phyloP scores from a whole-genome alignment of 2,888 invertebrate species.

The Spisula solida region DNA sequence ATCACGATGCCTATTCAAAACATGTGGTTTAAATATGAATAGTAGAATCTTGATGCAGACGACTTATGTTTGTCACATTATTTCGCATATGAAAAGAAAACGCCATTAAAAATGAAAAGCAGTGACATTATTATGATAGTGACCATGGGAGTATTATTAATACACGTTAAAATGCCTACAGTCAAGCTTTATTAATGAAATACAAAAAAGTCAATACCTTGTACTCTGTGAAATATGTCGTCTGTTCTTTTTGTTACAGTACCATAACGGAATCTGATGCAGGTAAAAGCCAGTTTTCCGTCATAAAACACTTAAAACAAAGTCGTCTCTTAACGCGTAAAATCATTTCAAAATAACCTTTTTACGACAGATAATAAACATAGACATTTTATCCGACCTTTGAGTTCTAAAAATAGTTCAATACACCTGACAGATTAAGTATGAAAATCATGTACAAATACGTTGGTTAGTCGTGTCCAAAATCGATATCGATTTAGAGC shows the following conservation, averaged over 20 bases:
- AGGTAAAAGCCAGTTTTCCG: background rate
- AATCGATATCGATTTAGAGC: constrained; percentile 6
- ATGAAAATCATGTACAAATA: background rate
- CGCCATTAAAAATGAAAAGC: background rate
- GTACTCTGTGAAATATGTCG: background rate
- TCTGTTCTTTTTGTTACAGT: background rate
- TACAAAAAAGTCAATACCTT: constrained; percentile 6
- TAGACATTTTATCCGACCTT: background rate
- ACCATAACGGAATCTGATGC: background rate
- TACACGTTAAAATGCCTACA: background rate
- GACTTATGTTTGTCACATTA: background rate
- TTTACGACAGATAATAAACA: constrained; percentile 19
- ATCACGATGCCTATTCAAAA: too few relatives aligned
- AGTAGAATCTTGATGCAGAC: background rate
- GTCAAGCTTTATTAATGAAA: background rate
- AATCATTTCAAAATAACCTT: constrained; percentile 10
- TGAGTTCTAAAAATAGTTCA: background rate
- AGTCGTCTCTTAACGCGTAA: background rate
- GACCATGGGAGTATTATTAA: background rate
- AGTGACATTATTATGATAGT: background rate
- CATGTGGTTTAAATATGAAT: background rate
- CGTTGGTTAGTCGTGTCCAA: background rate
- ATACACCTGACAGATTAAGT: background rate
- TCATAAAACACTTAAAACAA: background rate
- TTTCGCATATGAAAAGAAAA: background rate